phyloP scores from a whole-genome alignment of 1,140 invertebrate genomes.

The Apis cerana region DNA sequence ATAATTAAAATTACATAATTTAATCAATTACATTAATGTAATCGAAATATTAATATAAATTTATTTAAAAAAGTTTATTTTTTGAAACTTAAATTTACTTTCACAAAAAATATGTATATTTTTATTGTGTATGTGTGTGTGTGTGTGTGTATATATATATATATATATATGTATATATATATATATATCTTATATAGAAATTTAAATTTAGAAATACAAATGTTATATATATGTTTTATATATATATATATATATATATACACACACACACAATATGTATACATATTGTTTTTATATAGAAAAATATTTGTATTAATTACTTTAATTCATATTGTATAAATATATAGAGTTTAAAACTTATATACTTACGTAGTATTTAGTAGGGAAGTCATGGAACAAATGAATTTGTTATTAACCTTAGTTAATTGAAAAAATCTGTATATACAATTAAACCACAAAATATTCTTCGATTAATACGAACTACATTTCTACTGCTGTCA shows the following conservation, averaged over 20 bases:
- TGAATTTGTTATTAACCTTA: slow-evolving; percentile 58
- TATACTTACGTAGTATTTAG: slow-evolving; percentile 76
- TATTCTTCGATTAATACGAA: slow-evolving; percentile 29
- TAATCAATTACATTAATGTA: too few relatives aligned
- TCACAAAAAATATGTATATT: neutral
- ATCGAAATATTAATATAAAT: too few relatives aligned
- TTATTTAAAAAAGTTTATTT: neutral
- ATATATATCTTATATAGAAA: neutral
- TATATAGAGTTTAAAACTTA: slow-evolving; percentile 1
- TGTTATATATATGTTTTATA: too few relatives aligned
- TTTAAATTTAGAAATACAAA: neutral
- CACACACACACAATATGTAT: neutral
- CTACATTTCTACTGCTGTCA: slow-evolving; percentile 56
- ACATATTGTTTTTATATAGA: too few relatives aligned
- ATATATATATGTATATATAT: neutral
- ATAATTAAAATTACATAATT: slow-evolving; percentile 9
- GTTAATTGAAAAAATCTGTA: slow-evolving; percentile 56
- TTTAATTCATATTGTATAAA: neutral
- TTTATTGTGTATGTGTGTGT: neutral
- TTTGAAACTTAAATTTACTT: neutral
- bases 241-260: too few relatives aligned
- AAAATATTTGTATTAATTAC: neutral
- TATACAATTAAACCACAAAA: slow-evolving; percentile 32
- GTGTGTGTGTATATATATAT: too few relatives aligned
- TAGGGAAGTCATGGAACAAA: slow-evolving; percentile 78